Evolutionary conservation across 1,140 invertebrate species (phyloP), one percentile per base, ranked within the genome.

Genomic region (Chionoecetes opilio): DNA sequence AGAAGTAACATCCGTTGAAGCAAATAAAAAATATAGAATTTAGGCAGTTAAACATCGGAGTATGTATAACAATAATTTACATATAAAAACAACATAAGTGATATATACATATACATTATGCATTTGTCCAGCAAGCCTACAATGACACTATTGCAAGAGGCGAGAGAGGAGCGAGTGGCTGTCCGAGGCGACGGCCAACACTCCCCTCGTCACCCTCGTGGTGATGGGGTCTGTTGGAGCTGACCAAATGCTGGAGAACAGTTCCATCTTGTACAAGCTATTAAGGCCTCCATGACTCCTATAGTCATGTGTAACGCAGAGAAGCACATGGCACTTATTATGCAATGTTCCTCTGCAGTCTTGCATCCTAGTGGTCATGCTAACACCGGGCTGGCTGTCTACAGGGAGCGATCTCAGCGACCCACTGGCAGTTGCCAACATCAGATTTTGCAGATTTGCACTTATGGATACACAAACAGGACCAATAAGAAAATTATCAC

Each of bases 21-120:
- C 63, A 75, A 75, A 75, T 75, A 75, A 75, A 75, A 75, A 75
- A 75, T 75, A 75, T 75, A n/a, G n/a, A 75, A 75, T 75, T n/a
- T 75, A 75, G 5, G 63, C 21, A n/a, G 63, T n/a, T 21, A 75
- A 75, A 75, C 63, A 75, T 75, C 63, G n/a, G 63, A 75, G 63
- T 75, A 53, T 75, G 63, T 75, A 53, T 75, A 75, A 75, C 63
- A 75, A 75, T 75, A 75, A 75, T 75, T 75, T 75, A 75, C 63
- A 75, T 75, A 75, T 75, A 75, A 75, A 75, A 75, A n/a, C 63
- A 75, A 75, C 63, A 75, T 17, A 75, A 26, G n/a, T n/a, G n/a
- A n/a, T n/a, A n/a, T 75, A 75, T 75, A 26, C n/a, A 75, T 75
- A 75, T 75, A 75, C 63, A 75, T 26, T 26, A 75, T 75, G n/a